Base-by-base conservation (phyloP, 2,888 invertebrate species). In the Nezara viridula region DNA sequence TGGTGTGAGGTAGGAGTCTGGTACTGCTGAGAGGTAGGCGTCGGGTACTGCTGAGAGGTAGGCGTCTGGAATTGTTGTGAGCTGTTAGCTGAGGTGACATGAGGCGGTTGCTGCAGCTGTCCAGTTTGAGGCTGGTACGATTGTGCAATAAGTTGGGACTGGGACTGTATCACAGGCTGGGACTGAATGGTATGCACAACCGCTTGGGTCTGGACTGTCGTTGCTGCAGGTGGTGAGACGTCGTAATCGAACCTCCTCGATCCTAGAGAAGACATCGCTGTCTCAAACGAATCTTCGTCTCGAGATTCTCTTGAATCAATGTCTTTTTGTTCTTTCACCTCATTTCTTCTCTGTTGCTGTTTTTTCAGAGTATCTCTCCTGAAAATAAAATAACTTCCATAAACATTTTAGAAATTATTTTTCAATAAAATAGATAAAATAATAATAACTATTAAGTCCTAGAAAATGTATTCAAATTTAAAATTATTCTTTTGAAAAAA, bases 281-380 rank as follows among this genome's bases (percentile, higher is more conserved):
- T 94, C 90, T 94, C 94, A 91, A 94, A 94, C 0, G 94, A 94
- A 32, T 92, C 92, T 91, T 94, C 94, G 90, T 94, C 94, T 32
- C 93, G 92, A 0, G 94, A 94, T 91, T 94, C 94, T 89, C 94
- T 92, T 47, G 94, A 94, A 91, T 94, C 94, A 0, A 93, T 94
- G 91, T 94, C 94, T 91, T 94, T 94, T 89, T 93, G 93, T 66
- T 91, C 91, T 9, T 92, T 91, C 37, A 93, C 49, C 37, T 85
- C 66, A 77, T 86, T 89, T 52, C 90, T 85, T 32, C 89, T 90
- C 73, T 91, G 91, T 49, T 90, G 91, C 50, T 91, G 91, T 52
- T 91, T 91, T 86, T 90, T 91, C 9, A 91, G 89, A 9, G 91
- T 91, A 81, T 91, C 91, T 85, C 91, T 89, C 21, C 91, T 90